Evolutionary conservation across 2,888 invertebrate species (phyloP).

Genomic region (Phanerotoma sp.): DNA sequence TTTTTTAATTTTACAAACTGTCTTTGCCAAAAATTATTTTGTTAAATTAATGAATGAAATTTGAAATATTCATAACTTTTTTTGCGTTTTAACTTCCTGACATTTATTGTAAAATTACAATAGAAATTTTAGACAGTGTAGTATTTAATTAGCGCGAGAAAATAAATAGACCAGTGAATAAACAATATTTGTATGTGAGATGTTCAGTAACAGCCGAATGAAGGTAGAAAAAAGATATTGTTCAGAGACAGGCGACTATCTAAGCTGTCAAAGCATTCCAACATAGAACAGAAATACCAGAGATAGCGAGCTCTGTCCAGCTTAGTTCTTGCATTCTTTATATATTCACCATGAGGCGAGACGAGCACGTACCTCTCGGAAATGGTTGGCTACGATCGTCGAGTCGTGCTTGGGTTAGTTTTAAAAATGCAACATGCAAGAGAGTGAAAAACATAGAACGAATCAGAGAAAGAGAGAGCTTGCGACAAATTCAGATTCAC

Average conservation of each 20-base stretch:
- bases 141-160: too few relatives aligned
- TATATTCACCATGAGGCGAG: constrained; percentile 29
- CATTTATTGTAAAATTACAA: too few relatives aligned
- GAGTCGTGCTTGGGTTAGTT: constrained; percentile 24
- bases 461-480: constrained; percentile 11
- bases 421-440: constrained; percentile 30
- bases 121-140: too few relatives aligned
- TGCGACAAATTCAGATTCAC: constrained; percentile 30
- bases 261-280: constrained; percentile 6
- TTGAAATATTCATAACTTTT: too few relatives aligned
- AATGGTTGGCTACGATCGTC: constrained; percentile 30
- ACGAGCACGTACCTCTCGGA: constrained; percentile 29
- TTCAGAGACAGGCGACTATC: background rate
- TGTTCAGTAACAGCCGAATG: background rate
- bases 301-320: constrained; percentile 26
- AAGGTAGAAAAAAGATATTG: background rate
- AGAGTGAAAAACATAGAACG: background rate
- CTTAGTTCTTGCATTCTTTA: constrained; percentile 27
- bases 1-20: too few relatives aligned
- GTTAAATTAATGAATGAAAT: too few relatives aligned
- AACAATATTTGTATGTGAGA: background rate
- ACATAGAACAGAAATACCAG: constrained; percentile 10
- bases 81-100: too few relatives aligned
- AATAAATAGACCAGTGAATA: too few relatives aligned
- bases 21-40: too few relatives aligned